Base-by-base conservation (phyloP, 92 coral and sea anemone species). In the Micromussa lordhowensis region DNA sequence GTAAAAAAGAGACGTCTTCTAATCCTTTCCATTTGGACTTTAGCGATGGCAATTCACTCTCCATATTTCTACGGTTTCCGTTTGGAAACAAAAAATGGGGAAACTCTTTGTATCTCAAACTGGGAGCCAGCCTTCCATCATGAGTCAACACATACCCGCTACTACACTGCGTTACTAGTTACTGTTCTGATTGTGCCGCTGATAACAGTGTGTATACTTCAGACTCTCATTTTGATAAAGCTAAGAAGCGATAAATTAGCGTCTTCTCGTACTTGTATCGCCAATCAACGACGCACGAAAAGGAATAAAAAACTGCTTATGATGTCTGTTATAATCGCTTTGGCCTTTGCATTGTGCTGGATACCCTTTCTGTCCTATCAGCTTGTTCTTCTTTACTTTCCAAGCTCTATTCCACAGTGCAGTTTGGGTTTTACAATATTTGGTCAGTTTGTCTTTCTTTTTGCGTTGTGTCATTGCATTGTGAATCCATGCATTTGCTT, bases 401-500 rank as follows among this genome's bases (percentile, higher is more conserved):
- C 68, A 13, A 21, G 8, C 1, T 21, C 68, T 32, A 9, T 51
- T 70, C 54, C 86, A 29, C 28, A 16, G 10, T 83, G 86, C 31
- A 83, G 68, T 30, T 24, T 29, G 1, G 13, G 40, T 18, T 53
- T 69, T 31, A 13, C 2, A 1, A 16, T 83, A 11, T 31, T 44
- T 44, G 10, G 6, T 44, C 51, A 44, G 12, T 44, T 44, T 8
- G 51, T 7, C 0, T 44, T 44, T 44, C 12, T 44, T 44, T 44
- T 44, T 5, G 7, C 51, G 51, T 44, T 44, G 51, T 44, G 51
- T 44, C 51, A 83, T 61, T 70, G 86, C 32, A 68, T 68, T 0
- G 78, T 83, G 1, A 83, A 83, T 13, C 79, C 86, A 0, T 18
- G 57, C 1, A 49, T 83, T 55, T 83, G 86, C 74, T 69, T 83